Percentiles rank a stretch among this genome's conserved stretches.
Conservation (phyloP, 2,113 vertebrate genomes). For the Varanus komodoensis region DNA sequence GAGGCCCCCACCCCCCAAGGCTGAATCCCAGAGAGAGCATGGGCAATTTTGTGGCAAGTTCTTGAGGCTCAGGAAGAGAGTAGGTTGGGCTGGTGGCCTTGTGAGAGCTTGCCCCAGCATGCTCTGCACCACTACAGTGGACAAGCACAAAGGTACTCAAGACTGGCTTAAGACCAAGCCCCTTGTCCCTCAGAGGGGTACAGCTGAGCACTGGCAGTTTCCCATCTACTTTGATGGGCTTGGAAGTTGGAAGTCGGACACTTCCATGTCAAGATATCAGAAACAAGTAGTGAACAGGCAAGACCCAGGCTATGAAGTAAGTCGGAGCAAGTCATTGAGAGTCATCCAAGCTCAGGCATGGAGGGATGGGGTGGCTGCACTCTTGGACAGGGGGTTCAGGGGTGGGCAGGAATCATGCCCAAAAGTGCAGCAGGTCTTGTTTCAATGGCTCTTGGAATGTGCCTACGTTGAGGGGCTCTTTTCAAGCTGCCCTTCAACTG, state of each 20-base stretch:
- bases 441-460: background rate
- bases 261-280: background rate
- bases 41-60: no score
- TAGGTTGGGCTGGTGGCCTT: no score
- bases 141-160: no score
- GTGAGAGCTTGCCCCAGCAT: no score
- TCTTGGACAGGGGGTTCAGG: no score
- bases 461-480: background rate
- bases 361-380: no score
- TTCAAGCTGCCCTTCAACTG: no score
- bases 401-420: background rate
- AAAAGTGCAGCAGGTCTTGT: background rate
- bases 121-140: no score
- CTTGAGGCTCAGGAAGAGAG: no score
- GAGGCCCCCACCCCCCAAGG: no score
- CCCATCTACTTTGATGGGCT: background rate
- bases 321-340: no score
- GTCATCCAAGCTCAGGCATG: fast-evolving
- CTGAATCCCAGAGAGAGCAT: no score
- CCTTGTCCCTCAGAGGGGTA: background rate
- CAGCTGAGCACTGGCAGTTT: background rate
- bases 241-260: background rate
- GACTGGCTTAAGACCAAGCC: background rate
- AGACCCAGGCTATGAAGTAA: background rate
- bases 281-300: background rate